Evolutionary conservation across 2,113 vertebrate species (phyloP), one percentile per base, ranked within the genome.

Genomic region (Pachycephala philippinensis): DNA sequence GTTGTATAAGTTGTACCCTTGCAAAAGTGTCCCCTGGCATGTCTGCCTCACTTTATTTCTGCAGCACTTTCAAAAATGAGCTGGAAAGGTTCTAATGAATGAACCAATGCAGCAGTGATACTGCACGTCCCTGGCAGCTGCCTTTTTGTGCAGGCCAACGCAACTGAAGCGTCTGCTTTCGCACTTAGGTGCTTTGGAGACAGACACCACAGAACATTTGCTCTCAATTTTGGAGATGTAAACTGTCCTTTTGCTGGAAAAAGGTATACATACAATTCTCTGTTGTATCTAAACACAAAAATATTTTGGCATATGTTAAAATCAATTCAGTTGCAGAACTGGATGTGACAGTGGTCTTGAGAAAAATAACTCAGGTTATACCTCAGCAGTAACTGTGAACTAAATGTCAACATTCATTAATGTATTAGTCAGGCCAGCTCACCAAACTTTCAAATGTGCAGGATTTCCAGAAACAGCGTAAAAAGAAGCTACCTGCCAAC

Each of bases 361-460:
- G 86, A 96, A 96, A 96, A 97, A 92, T 90, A 97, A 87, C n/a
- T 89, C 81, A 45, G 71, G 78, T 95, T 94, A 68, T 82, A 92
- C 77, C 69, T 93, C 81, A 84, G 80, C 83, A 93, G 74, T 92
- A 96, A 97, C 91, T 90, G 81, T 90, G 93, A 97, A 82, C 95
- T 96, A 90, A 97, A 96, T 89, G 61, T 86, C 74, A 95, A 63
- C 82, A 88, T 89, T 94, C 53, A 40, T 76, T 57, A 89, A 77
- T 57, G 33, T 83, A 54, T 84, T 89, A 88, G 69, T 82, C 83
- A 92, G 59, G 66, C 57, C 84, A 91, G 50, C 71, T 93, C 72
- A 86, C 66, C 64, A 91, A 74, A 90, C 68, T 91, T 90, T 85
- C 42, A 65, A 35, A 28, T 5, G 6, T 50, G 31, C 68, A 75